Percentiles rank a stretch among this genome's conserved stretches.
Evolutionary conservation across 2,797 vertebrate genomes (phyloP).

Genomic region (Mus spretus): DNA sequence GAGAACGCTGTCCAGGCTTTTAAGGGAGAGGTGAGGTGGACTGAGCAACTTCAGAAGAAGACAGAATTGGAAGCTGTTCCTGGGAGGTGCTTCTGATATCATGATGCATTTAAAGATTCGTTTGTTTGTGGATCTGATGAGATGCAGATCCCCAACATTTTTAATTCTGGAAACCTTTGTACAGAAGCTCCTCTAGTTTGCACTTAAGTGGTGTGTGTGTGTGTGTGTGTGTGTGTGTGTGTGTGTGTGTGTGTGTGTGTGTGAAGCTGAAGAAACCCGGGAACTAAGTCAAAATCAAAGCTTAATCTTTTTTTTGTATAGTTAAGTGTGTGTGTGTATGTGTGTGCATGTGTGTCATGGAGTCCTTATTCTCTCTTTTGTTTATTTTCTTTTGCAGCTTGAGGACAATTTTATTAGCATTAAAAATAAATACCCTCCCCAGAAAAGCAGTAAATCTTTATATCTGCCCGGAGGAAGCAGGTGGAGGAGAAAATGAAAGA

Average conservation of each 20-base stretch:
- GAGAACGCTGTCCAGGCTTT: neutral
- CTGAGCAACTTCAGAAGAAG: neutral
- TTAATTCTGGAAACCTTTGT: neutral
- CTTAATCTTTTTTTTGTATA: neutral
- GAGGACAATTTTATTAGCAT: neutral
- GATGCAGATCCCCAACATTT: neutral
- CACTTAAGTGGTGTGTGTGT: too few species aligned
- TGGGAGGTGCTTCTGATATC: neutral
- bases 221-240: too few species aligned
- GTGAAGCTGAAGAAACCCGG: neutral
- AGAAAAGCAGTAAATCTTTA: too few species aligned
- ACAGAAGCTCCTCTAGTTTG: too few species aligned
- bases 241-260: too few species aligned
- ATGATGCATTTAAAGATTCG: neutral
- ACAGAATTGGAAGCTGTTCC: neutral
- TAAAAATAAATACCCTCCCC: neutral
- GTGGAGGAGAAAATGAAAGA: too few species aligned
- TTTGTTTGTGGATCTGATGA: neutral
- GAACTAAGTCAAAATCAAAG: neutral
- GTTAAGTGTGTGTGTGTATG: neutral
- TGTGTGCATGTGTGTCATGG: neutral
- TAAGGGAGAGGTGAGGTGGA: too few species aligned
- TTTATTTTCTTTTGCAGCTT: neutral
- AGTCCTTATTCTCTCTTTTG: neutral
- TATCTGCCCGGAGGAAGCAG: neutral